Evolutionary conservation across 2,797 vertebrate genomes (phyloP), one percentile per base, ranked within the genome.

Genomic region (Synanceia verrucosa): DNA sequence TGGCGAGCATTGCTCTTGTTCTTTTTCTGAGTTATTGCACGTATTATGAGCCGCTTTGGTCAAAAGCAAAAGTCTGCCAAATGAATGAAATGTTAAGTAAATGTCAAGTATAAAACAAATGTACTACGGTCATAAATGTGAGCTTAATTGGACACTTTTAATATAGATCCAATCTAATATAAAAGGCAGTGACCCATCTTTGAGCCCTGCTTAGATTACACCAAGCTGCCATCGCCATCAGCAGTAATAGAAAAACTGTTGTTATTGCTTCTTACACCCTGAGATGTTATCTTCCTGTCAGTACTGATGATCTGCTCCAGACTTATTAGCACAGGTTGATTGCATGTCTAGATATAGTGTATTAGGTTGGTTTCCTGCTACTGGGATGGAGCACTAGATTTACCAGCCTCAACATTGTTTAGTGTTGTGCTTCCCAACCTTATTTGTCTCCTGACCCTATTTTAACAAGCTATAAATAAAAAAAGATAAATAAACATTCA

Each of bases 281-380:
- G 26, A 58, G 52, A 28, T 48, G 53, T 36, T 48, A 48, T 64
- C 47, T 34, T 31, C 33, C 43, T 60, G 59, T 13, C 33, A 46
- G n/a, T 2, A 36, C 13, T 65, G 36, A 53, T 71, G 58, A 72
- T 23, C n/a, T 55, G 43, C 44, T 14, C 52, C 14, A 29, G 26
- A 33, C 47, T n/a, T 52, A 13, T 36, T n/a, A 12, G 13, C 13
- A 5, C 26, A 60, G 18, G 48, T 11, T 28, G 39, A 48, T 60
- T 62, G 21, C 28, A 37, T 36, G 37, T 36, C n/a, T 48, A 66
- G 51, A 65, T 19, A 36, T 19, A 36, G 23, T 5, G 4, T 19
- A 21, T 31, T 3, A 26, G n/a, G 4, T 28, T 43, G 21, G n/a
- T 21, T 57, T 53, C 16, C 23, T 28, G 0, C 21, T 3, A 5